phyloP scores from a whole-genome alignment of 2,888 invertebrate species.

The Sminthurides aquaticus region DNA sequence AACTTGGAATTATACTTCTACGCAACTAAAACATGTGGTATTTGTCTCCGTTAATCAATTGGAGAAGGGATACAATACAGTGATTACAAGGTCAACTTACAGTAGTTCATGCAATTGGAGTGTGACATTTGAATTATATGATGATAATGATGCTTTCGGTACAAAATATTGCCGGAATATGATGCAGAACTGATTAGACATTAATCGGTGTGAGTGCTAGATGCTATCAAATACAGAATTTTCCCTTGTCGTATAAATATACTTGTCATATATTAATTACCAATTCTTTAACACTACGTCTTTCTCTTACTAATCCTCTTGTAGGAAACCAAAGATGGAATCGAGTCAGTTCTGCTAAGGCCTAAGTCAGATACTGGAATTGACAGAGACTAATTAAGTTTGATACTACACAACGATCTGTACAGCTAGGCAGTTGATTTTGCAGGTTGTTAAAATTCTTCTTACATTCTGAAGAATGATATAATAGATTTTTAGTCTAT shows the following conservation, averaged over 20 bases:
- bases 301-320: too few species aligned
- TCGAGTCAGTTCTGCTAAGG: background rate
- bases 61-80: background rate
- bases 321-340: too few species aligned
- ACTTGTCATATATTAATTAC: too few species aligned
- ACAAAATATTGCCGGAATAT: background rate
- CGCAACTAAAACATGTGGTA: background rate
- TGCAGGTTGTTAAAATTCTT: too few species aligned
- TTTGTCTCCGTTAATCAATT: background rate
- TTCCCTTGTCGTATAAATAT: background rate
- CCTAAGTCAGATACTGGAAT: background rate
- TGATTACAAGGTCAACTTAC: background rate
- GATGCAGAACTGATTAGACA: background rate
- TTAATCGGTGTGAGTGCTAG: too few species aligned
- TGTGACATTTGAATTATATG: background rate
- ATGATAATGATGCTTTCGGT: background rate
- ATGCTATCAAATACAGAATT: background rate
- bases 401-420: background rate
- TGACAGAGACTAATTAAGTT: background rate
- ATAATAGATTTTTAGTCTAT: too few species aligned
- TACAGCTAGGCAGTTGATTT: background rate
- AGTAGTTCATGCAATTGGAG: background rate
- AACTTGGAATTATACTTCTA: background rate
- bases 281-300: too few species aligned
- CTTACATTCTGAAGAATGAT: too few species aligned